phyloP scores from a whole-genome alignment of 2,113 vertebrate species.

The Scophthalmus maximus region DNA sequence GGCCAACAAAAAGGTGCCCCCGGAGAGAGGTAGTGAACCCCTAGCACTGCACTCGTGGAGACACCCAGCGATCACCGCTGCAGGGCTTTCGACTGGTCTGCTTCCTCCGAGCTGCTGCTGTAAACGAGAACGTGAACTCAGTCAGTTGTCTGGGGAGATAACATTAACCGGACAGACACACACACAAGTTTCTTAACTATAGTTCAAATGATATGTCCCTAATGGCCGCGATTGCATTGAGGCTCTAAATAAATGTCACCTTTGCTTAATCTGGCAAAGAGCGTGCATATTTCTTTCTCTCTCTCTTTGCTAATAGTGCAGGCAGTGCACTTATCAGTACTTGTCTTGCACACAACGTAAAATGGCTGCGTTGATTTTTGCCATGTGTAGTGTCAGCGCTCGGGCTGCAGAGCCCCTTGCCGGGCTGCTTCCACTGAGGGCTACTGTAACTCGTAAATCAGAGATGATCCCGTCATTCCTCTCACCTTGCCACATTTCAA shows the following conservation, averaged over 20 bases:
- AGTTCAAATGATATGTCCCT: neutral
- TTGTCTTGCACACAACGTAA: neutral
- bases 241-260: neutral
- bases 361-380: neutral
- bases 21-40: conserved; percentile 36
- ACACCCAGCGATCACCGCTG: conserved; percentile 23
- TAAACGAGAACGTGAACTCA: conserved; percentile 27
- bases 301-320: neutral
- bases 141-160: too few species aligned
- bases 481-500: conserved; percentile 70
- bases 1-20: conserved; percentile 10
- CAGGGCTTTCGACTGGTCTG: conserved; percentile 18
- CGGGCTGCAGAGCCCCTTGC: conserved; percentile 6
- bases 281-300: neutral
- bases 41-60: neutral
- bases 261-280: neutral
- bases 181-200: neutral
- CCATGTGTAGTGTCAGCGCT: neutral
- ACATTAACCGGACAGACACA: neutral
- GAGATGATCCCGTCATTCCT: conserved; percentile 64
- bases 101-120: conserved; percentile 31
- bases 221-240: neutral
- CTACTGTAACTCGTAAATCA: conserved; percentile 77
- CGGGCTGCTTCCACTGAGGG: conserved; percentile 25
- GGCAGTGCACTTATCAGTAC: neutral